Evolutionary conservation across 2,797 vertebrate genomes (phyloP).

Genomic region (Hozukius guyotensis): DNA sequence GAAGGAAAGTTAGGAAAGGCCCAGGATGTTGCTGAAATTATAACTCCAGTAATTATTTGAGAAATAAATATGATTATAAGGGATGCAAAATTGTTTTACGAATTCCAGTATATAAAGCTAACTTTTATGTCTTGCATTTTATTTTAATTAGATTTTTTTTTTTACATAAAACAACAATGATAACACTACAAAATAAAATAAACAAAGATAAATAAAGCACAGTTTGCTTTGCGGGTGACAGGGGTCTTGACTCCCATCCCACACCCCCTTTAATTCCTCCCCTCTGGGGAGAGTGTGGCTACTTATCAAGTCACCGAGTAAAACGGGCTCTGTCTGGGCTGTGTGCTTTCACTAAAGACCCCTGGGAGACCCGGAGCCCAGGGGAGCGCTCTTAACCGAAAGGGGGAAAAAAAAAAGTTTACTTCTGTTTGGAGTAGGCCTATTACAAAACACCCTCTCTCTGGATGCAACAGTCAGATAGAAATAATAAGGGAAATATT

Average conservation of each 20-base stretch:
- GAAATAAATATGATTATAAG: neutral
- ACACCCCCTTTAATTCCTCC: constrained; percentile 80
- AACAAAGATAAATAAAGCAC: constrained; percentile 58
- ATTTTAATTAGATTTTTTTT: neutral
- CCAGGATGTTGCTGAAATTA: neutral
- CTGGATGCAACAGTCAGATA: neutral
- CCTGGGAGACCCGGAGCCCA: constrained; percentile 77
- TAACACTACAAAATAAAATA: constrained; percentile 28
- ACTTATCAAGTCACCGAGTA: constrained; percentile 87
- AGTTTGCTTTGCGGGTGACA: constrained; percentile 81
- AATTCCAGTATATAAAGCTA: neutral
- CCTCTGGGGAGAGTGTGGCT: constrained; percentile 83
- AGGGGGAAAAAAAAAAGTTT: constrained; percentile 42
- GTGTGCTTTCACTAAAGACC: constrained; percentile 85
- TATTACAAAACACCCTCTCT: constrained; percentile 20
- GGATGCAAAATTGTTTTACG: neutral
- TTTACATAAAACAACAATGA: neutral
- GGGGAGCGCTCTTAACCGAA: constrained; percentile 77
- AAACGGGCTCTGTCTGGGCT: constrained; percentile 82
- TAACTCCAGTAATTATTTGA: neutral
- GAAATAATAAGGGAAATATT: neutral
- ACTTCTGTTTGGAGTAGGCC: constrained; percentile 58
- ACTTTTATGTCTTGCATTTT: neutral
- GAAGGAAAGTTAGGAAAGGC: neutral
- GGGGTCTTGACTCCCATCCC: constrained; percentile 78